phyloP scores from a whole-genome alignment of 2,797 vertebrate species.

The Phataginus tricuspis region DNA sequence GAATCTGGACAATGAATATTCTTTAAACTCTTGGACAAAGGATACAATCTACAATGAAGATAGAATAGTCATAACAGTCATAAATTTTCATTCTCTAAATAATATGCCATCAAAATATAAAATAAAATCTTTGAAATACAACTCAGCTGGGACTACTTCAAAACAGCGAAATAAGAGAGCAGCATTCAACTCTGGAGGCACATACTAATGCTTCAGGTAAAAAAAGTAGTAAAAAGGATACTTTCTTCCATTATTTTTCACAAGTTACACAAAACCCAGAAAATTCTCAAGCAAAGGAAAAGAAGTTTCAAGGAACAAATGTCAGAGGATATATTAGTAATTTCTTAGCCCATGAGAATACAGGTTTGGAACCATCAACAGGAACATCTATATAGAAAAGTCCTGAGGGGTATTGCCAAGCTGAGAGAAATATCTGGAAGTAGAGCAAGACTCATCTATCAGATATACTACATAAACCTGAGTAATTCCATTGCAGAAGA shows the following conservation, averaged over 20 bases:
- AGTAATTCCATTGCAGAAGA: neutral
- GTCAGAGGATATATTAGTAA: neutral
- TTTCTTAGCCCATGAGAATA: neutral
- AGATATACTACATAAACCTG: neutral
- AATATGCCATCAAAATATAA: slow-evolving; percentile 21
- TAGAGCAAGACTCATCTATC: neutral
- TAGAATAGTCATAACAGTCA: neutral
- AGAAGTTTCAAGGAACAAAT: slow-evolving; percentile 17
- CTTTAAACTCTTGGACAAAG: slow-evolving; percentile 17
- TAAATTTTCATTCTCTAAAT: slow-evolving; percentile 41
- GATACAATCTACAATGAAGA: neutral
- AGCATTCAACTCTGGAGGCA: neutral
- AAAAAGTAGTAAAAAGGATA: neutral
- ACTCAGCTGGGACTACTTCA: neutral
- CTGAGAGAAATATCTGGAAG: neutral
- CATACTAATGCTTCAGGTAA: slow-evolving; percentile 14
- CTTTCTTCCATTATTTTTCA: neutral
- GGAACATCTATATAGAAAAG: slow-evolving; percentile 43
- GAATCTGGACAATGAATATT: neutral
- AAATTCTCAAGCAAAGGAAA: neutral
- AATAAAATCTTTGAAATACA: slow-evolving; percentile 49
- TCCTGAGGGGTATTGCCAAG: neutral
- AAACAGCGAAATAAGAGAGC: neutral
- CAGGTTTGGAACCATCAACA: neutral
- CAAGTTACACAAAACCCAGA: neutral